Base-by-base conservation (phyloP, 2,888 invertebrate genomes). In the Platycnemis pennipes region DNA sequence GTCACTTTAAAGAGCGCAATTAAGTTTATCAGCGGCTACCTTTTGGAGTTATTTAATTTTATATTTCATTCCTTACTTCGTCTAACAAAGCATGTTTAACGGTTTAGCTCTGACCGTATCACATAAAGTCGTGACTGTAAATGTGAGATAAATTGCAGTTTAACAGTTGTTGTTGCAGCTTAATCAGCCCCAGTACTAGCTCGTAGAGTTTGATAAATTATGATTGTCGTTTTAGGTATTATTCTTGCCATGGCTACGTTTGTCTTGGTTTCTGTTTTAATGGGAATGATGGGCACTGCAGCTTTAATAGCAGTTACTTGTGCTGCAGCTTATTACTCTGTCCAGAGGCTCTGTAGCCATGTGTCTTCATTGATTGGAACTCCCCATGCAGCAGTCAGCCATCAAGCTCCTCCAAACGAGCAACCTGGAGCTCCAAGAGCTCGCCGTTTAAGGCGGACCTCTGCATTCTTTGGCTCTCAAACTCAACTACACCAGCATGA, bases 241-340 rank as follows among this genome's bases (percentile, higher is more conserved):
- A 42, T 91, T 44, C 91, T 91, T 44, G 44, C 63, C 26, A 44
- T 91, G 63, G 91, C 91, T 22, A 63, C 44, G 16, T 91, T 91
- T 44, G 42, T 91, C 45, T 69, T 91, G 3, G 69, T 91, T 26
- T 91, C 91, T 26, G 91, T 69, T 2, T 63, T 91, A 16, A 63
- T 91, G 63, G 91, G 91, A 91, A 91, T 91, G 91, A 44, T 91
- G 26, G 44, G 56, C 31, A 69, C 63, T n/a, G 91, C 91, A 63
- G 91, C 49, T 26, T 63, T n/a, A 44, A 69, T 91, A 44, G 91
- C 44, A 26, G 56, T 49, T 45, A n/a, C 42, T 22, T 63, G 91
- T 91, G 91, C 42, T 44, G 63, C 26, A n/a, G 69, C n/a, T 1
- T 91, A 91, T 91, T 63, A 63, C 8, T 44, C 63, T n/a, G 4